Percentiles rank a stretch among this genome's conserved stretches.
phyloP scores from a whole-genome alignment of 2,888 invertebrate genomes.

The Spatulosminthurus flaviceps region DNA sequence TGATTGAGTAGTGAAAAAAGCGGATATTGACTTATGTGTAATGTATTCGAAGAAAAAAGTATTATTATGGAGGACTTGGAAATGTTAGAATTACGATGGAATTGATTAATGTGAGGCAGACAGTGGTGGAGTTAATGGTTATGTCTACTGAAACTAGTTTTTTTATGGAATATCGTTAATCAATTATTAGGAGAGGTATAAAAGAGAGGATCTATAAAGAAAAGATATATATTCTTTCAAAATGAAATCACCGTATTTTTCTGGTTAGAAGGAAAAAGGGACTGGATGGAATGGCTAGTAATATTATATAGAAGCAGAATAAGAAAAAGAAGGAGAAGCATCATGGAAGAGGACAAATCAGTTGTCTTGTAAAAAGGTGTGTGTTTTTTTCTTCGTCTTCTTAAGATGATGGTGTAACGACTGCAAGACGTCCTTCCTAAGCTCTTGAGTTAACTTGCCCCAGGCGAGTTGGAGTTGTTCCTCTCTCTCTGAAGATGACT shows the following conservation, averaged over 20 bases:
- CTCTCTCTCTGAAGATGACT: neutral
- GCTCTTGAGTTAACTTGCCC: neutral
- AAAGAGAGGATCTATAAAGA: neutral
- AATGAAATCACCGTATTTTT: neutral
- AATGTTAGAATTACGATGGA: neutral
- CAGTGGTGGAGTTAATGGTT: neutral
- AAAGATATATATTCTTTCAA: too few species aligned
- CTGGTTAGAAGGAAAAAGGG: neutral
- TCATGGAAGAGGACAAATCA: constrained; percentile 2
- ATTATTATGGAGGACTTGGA: neutral
- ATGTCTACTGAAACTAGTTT: neutral
- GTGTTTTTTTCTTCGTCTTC: too few species aligned
- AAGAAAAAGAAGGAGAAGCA: neutral
- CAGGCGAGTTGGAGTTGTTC: neutral
- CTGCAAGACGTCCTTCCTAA: constrained; percentile 1
- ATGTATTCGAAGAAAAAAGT: neutral
- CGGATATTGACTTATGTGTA: too few species aligned
- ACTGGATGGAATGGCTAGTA: too few species aligned
- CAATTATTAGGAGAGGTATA: neutral
- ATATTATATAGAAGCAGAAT: too few species aligned
- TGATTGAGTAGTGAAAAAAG: too few species aligned
- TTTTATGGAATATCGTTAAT: constrained; percentile 5
- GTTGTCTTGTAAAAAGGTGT: neutral
- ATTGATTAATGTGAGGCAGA: neutral
- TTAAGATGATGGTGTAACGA: neutral